phyloP scores from a whole-genome alignment of 1,140 invertebrate genomes.

The Akabosia matsudoensis region DNA sequence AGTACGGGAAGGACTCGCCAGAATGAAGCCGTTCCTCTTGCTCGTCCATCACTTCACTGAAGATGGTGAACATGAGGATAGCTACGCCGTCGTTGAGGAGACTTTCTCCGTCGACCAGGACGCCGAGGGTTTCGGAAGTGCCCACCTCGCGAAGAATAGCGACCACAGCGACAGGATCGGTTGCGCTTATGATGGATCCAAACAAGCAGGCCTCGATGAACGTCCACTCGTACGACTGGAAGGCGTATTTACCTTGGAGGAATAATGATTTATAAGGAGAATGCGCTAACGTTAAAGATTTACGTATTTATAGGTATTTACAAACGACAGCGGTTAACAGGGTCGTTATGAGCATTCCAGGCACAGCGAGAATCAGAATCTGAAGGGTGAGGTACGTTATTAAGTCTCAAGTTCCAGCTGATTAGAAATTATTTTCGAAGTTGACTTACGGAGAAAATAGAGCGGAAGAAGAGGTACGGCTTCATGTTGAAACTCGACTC shows the following conservation, averaged over 20 bases:
- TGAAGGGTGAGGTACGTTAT: conserved; percentile 39
- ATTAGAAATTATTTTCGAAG: background rate
- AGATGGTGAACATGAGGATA: conserved; percentile 51
- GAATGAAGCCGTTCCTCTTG: too few species aligned
- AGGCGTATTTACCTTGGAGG: too few species aligned
- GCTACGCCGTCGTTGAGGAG: conserved; percentile 56
- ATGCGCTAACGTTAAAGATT: too few species aligned
- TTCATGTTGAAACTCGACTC: conserved; percentile 55
- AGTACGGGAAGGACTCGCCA: background rate
- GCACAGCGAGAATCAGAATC: conserved; percentile 52
- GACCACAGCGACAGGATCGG: conserved; percentile 55
- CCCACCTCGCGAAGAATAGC: conserved; percentile 52
- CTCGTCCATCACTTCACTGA: conserved; percentile 33
- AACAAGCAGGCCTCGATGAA: conserved; percentile 50
- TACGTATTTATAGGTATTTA: too few species aligned
- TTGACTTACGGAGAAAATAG: conserved; percentile 41
- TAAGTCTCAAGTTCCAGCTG: background rate
- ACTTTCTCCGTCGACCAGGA: conserved; percentile 54
- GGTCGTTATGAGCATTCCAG: conserved; percentile 49
- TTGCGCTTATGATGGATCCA: conserved; percentile 54
- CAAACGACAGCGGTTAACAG: conserved; percentile 50
- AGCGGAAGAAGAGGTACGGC: conserved; percentile 52
- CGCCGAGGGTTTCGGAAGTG: conserved; percentile 51
- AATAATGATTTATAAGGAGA: too few species aligned
- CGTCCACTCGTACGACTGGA: conserved; percentile 42